Base-by-base conservation (phyloP, 2,113 vertebrate species). In the Loxodonta africana region DNA sequence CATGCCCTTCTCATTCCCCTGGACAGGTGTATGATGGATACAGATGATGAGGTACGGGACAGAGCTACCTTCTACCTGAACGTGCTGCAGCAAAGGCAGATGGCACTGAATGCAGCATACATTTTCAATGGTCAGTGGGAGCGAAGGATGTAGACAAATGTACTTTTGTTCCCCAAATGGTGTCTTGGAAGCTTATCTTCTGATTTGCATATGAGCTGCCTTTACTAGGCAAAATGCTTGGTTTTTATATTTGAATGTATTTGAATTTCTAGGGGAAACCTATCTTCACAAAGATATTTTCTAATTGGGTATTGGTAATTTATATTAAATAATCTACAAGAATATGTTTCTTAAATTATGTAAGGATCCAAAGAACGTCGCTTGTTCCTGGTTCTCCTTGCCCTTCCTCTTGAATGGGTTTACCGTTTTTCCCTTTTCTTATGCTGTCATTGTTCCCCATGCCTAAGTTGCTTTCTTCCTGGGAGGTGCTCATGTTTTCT, bases 21-120 rank as follows among this genome's bases (percentile, higher is more conserved):
- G 48, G 26, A 53, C 96, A 99, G 99, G 98, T 99, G 99, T 96
- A 99, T 99, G 99, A 99, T 99, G 99, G 99, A 99, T 98, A 99
- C 99, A 0, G 99, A 99, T 25, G 99, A 99, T 0, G 99, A 99
- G 84, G 99, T 99, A 51, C 99, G 99, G 4, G 99, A 99, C 98
- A 99, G 99, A 98, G 99, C 99, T 0, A 99, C 99, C 0, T 99
- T 99, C 99, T 99, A 99, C 97, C 98, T 99, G 98, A 99, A 99
- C 0, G 99, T 99, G 0, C 98, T 99, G 12, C 99, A 99, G 97
- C 99, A 99, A 98, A 99, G 99, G 93, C 99, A 99, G 98, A 99
- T 99, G 96, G 99, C 99, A 0, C 98, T 99, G 84, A 99, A 99
- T 6, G 99, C 99, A 6, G 99, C 99, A 0, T 99, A 99, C 95